Evolutionary conservation across 2,888 invertebrate species (phyloP).

Genomic region (Isotomurus palustris): DNA sequence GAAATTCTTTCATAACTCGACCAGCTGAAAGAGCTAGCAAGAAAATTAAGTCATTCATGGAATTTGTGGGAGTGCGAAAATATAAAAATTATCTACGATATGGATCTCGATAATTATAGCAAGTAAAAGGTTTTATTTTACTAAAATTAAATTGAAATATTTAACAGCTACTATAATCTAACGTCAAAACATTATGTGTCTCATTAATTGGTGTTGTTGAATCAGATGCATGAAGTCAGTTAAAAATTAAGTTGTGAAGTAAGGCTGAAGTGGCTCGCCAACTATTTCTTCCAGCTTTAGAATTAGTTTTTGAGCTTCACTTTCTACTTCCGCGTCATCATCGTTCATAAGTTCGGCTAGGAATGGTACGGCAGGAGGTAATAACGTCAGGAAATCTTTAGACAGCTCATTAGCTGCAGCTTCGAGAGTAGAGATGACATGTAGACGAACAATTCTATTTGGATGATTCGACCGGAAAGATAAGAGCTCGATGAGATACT

Average conservation of each 20-base stretch:
- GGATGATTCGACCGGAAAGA: conserved; percentile 72
- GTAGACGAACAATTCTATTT: conserved; percentile 56
- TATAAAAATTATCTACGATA: conserved; percentile 31
- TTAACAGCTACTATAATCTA: neutral
- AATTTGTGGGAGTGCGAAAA: conserved; percentile 32
- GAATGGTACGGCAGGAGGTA: conserved; percentile 92
- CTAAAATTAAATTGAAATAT: neutral
- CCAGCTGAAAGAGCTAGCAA: conserved; percentile 43
- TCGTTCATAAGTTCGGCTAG: conserved; percentile 89
- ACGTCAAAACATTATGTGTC: neutral
- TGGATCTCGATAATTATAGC: too few relatives aligned
- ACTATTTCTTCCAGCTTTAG: conserved; percentile 78
- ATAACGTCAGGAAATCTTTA: conserved; percentile 78
- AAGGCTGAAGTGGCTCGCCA: conserved; percentile 77
- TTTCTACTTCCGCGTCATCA: conserved; percentile 75
- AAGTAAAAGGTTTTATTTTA: too few relatives aligned
- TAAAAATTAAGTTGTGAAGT: conserved; percentile 48
- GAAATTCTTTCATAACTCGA: conserved; percentile 39
- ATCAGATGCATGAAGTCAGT: neutral
- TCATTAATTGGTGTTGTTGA: neutral
- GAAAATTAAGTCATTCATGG: conserved; percentile 44
- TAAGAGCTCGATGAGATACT: conserved; percentile 83
- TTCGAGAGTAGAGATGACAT: conserved; percentile 66
- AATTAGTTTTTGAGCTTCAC: conserved; percentile 71
- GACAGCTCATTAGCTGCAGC: conserved; percentile 78